Percentiles rank a stretch among this genome's conserved stretches.
phyloP scores from a whole-genome alignment of 2,888 invertebrate genomes.

The Timandra comae region DNA sequence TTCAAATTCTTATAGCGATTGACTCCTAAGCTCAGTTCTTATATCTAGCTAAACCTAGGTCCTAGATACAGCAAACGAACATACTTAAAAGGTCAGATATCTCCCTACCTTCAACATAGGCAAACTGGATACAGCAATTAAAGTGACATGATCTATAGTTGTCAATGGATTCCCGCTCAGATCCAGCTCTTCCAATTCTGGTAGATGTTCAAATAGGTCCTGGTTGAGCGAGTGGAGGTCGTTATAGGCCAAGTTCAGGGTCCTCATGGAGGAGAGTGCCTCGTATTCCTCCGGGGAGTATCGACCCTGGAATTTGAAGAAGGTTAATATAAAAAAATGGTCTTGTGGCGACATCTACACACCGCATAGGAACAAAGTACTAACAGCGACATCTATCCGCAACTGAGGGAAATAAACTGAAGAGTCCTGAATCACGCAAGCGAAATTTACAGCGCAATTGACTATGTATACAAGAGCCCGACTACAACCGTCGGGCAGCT shows the following conservation, averaged over 20 bases:
- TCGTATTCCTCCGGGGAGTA: constrained; percentile 76
- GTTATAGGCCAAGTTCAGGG: constrained; percentile 82
- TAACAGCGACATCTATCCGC: too few species aligned
- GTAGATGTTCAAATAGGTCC: constrained; percentile 86
- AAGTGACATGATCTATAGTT: constrained; percentile 79
- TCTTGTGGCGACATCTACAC: too few species aligned
- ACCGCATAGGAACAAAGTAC: too few species aligned
- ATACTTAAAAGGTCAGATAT: constrained; percentile 10
- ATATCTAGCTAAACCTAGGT: not conserved
- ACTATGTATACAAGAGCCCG: too few species aligned
- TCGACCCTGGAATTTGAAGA: constrained; percentile 73
- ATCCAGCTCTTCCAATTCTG: constrained; percentile 80
- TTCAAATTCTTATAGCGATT: not conserved
- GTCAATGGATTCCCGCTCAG: constrained; percentile 85
- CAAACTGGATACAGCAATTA: constrained; percentile 81
- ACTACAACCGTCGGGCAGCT: too few species aligned
- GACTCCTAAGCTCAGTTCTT: too few species aligned
- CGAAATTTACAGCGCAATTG: too few species aligned
- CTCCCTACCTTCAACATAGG: constrained; percentile 77
- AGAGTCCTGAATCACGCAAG: too few species aligned
- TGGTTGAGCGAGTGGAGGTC: constrained; percentile 81
- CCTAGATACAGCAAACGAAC: not conserved
- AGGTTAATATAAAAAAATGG: too few species aligned
- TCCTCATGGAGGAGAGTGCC: constrained; percentile 76
- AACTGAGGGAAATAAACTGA: too few species aligned